Conservation (phyloP, 2,888 invertebrate species). For the Andrena trimmerana region DNA sequence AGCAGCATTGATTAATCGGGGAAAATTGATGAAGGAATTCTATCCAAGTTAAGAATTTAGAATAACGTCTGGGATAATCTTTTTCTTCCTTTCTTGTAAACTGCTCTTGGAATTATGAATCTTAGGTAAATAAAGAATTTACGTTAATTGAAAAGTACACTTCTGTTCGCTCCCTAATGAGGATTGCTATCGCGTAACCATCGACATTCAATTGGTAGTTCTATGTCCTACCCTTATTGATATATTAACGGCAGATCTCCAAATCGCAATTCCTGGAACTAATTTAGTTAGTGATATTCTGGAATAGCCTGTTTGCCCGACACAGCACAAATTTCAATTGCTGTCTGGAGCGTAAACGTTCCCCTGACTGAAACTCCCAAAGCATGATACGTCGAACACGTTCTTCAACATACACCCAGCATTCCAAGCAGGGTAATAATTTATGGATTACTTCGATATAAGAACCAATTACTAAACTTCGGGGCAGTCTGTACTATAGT, state of each 20-base stretch:
- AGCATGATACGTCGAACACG: conserved; percentile 12
- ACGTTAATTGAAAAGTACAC: background rate
- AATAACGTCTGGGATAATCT: too few species aligned
- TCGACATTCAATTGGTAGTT: background rate
- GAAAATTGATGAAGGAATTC: too few species aligned
- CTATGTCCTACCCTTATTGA: conserved; percentile 8
- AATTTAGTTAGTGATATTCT: conserved; percentile 35
- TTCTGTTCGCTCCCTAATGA: background rate
- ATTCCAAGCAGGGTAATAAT: conserved; percentile 11
- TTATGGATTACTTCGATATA: conserved; percentile 2
- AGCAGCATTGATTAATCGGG: too few species aligned
- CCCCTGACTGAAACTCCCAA: conserved; percentile 25
- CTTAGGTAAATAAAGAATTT: background rate
- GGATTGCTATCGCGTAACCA: background rate
- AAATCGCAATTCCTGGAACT: conserved; percentile 33
- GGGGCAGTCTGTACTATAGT: background rate
- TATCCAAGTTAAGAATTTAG: too few species aligned
- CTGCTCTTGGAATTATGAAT: too few species aligned
- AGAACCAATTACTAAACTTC: background rate
- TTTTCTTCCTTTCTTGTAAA: too few species aligned
- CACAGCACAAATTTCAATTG: conserved; percentile 47
- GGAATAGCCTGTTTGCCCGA: conserved; percentile 24
- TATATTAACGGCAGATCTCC: conserved; percentile 21
- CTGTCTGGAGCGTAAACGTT: conserved; percentile 12
- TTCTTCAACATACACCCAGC: conserved; percentile 17